These are phyloP conservation scores for Tetanocera ferruginea DNA, from an alignment of 2,888 invertebrate species.

Conservation along the genomic window DNA sequence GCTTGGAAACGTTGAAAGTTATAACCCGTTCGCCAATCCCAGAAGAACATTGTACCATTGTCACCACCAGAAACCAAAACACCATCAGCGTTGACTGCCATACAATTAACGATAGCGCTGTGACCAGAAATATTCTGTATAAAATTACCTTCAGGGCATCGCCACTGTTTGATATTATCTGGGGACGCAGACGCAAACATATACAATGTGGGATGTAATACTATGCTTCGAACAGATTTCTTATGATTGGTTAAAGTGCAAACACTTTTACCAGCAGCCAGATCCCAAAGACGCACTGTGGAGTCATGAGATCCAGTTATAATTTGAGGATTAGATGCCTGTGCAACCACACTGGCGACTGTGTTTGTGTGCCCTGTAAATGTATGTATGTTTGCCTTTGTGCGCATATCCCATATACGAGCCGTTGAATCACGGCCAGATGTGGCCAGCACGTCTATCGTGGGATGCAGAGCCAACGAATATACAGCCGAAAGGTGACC, in stretches of 20 bases:
- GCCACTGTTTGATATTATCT: conserved; percentile 99
- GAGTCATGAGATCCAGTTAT: conserved; percentile 96
- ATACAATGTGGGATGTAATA: conserved; percentile 82
- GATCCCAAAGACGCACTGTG: conserved; percentile 97
- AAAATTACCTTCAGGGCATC: conserved; percentile 97
- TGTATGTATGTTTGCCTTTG: conserved; percentile 98
- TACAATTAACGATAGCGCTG: conserved; percentile 96
- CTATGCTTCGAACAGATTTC: conserved; percentile 88
- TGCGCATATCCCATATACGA: conserved; percentile 98
- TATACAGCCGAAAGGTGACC: conserved; percentile 98
- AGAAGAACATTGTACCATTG: conserved; percentile 96
- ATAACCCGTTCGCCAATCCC: conserved; percentile 99
- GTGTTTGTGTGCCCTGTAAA: conserved; percentile 97
- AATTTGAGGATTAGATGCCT: conserved; percentile 94
- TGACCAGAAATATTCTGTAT: conserved; percentile 97
- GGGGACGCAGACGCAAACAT: conserved; percentile 99
- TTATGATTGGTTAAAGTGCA: conserved; percentile 99
- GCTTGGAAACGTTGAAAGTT: conserved; percentile 96
- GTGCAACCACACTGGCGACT: conserved; percentile 93
- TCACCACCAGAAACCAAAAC: conserved; percentile 98
- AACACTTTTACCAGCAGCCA: conserved; percentile 94
- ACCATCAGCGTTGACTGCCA: conserved; percentile 94
- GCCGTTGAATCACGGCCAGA: conserved; percentile 97
- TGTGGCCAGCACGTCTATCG: conserved; percentile 93
- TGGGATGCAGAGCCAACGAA: conserved; percentile 87